These are phyloP conservation scores for Ciconia maguari DNA, from an alignment of 2,113 vertebrate species.

Conservation along the genomic window DNA sequence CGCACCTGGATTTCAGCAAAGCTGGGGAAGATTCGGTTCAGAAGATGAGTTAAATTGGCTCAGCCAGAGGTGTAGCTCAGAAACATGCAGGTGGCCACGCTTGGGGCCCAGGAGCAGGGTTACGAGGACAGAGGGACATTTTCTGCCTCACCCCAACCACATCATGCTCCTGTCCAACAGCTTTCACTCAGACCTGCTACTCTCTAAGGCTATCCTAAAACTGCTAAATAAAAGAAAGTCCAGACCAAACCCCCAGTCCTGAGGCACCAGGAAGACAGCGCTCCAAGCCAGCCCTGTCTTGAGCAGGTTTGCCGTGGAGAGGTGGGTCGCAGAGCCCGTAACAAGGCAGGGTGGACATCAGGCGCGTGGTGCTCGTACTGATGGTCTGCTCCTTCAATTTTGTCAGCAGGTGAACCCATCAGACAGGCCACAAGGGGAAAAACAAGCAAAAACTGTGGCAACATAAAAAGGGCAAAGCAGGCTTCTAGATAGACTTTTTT, in stretches of 20 bases:
- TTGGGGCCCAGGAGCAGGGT: not conserved
- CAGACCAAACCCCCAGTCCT: not conserved
- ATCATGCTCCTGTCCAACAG: not conserved
- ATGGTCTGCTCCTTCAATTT: not conserved
- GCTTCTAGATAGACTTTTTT: not conserved
- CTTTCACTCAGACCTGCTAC: not conserved
- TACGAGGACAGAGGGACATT: not conserved
- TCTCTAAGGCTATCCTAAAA: not conserved
- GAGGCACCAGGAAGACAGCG: not conserved
- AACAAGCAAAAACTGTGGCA: not conserved
- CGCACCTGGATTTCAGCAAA: not conserved
- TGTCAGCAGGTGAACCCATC: not conserved
- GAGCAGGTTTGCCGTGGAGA: not conserved
- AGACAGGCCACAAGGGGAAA: not conserved
- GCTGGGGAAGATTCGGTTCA: not conserved
- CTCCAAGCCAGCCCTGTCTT: not conserved
- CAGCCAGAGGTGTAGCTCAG: not conserved
- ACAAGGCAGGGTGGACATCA: not conserved
- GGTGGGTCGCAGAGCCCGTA: not conserved
- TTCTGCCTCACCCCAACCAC: not conserved
- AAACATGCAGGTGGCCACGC: accelerated
- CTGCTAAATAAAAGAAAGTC: not conserved
- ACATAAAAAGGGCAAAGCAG: not conserved
- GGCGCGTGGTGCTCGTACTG: accelerated
- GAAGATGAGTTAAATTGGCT: not conserved